Conservation (phyloP, 2,888 invertebrate species). For the Drosophila pseudotakahashii region DNA sequence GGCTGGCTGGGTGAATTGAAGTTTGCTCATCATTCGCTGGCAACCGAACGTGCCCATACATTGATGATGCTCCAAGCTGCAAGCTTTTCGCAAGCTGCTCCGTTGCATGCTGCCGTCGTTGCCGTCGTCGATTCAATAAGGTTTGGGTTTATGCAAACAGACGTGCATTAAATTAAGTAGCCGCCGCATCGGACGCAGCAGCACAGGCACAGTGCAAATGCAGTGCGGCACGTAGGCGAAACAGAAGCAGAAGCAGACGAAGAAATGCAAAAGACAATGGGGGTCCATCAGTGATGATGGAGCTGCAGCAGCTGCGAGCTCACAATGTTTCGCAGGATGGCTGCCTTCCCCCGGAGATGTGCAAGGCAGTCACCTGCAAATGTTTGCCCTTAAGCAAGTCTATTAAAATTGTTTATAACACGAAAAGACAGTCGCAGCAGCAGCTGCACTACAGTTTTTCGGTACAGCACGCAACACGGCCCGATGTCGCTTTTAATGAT, state of each 20-base stretch:
- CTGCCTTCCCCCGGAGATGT: background rate
- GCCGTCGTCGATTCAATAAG: conserved; percentile 70
- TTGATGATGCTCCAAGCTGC: conserved; percentile 62
- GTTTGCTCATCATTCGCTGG: conserved; percentile 78
- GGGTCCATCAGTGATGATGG: conserved; percentile 37
- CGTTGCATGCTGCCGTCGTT: conserved; percentile 17
- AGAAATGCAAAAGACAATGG: conserved; percentile 52
- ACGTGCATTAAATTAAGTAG: conserved; percentile 80
- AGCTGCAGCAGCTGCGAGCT: conserved; percentile 33
- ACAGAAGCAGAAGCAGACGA: conserved; percentile 11
- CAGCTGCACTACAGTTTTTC: conserved; percentile 48
- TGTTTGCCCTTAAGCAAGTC: conserved; percentile 78
- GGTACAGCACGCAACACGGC: conserved; percentile 2
- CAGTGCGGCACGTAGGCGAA: conserved; percentile 69
- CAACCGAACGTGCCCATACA: conserved; percentile 80
- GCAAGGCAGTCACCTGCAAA: conserved; percentile 43
- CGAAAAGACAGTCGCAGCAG: conserved; percentile 54
- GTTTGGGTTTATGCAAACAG: conserved; percentile 80
- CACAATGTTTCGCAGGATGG: conserved; percentile 50
- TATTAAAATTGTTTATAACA: conserved; percentile 77
- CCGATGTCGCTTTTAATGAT: conserved; percentile 71
- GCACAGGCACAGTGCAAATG: conserved; percentile 42
- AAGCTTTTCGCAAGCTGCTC: conserved; percentile 12
- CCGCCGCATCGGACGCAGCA: conserved; percentile 61
- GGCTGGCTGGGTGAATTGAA: conserved; percentile 57